These are phyloP conservation scores for Anableps anableps DNA, from an alignment of 2,797 vertebrate genomes.

Conservation along the genomic window DNA sequence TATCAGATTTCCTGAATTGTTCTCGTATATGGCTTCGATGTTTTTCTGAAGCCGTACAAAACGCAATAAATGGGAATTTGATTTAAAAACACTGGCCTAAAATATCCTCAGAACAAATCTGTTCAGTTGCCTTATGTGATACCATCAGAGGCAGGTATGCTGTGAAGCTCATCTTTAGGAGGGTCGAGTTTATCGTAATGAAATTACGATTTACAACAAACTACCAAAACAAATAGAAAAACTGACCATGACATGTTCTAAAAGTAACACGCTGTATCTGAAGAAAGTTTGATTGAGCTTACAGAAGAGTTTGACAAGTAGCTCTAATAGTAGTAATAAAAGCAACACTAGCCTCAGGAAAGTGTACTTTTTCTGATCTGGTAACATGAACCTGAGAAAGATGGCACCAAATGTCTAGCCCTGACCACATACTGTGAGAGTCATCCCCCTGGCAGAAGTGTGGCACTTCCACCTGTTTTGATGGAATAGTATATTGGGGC, in stretches of 20 bases:
- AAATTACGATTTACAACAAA: background rate
- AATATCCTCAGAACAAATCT: background rate
- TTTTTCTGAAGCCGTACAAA: background rate
- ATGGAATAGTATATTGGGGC: constrained; percentile 78
- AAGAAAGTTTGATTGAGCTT: background rate
- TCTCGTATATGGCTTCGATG: background rate
- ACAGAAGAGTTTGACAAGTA: background rate
- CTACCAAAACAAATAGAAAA: background rate
- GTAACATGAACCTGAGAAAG: constrained; percentile 35
- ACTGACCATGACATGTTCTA: background rate
- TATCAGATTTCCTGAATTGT: background rate
- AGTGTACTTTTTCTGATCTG: constrained; percentile 30
- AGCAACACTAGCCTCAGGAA: background rate
- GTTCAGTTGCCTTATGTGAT: background rate
- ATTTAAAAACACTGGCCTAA: background rate
- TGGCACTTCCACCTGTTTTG: constrained; percentile 82
- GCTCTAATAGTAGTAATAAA: constrained; percentile 22
- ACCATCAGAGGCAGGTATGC: background rate
- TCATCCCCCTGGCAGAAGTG: constrained; percentile 76
- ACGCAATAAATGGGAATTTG: background rate
- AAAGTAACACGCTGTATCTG: background rate
- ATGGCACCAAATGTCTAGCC: constrained; percentile 45
- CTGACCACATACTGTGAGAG: constrained; percentile 61
- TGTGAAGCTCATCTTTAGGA: background rate
- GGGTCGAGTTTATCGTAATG: background rate